Percentiles rank a stretch among this genome's conserved stretches.
Evolutionary conservation across 2,113 vertebrate species (phyloP).

Genomic region (Corydoras sp.): DNA sequence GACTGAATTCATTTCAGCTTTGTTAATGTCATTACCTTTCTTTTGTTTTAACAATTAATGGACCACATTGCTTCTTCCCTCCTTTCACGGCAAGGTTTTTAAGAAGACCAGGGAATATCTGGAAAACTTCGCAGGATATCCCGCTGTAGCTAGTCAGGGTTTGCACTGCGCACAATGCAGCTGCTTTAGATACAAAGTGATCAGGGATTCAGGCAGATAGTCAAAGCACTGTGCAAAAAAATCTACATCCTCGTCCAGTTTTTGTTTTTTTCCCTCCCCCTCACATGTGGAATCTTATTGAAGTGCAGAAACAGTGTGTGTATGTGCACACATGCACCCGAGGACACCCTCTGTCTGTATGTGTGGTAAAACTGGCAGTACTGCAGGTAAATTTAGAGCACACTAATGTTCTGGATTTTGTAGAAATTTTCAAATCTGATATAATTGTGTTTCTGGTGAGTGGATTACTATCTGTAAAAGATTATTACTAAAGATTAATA

Average conservation of each 20-base stretch:
- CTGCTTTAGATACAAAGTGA: slow-evolving; percentile 77
- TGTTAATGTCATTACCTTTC: slow-evolving; percentile 31
- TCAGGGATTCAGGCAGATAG: slow-evolving; percentile 76
- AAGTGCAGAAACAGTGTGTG: slow-evolving; percentile 60
- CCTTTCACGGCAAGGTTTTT: slow-evolving; percentile 57
- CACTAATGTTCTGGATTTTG: slow-evolving; percentile 41
- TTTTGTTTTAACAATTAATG: slow-evolving; percentile 51
- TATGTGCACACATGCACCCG: slow-evolving; percentile 58
- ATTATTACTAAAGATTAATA: too few species aligned
- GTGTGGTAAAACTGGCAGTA: slow-evolving; percentile 72
- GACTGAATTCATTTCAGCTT: slow-evolving; percentile 4
- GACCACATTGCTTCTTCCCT: slow-evolving; percentile 59
- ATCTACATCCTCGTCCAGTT: slow-evolving; percentile 55
- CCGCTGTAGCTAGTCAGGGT: slow-evolving; percentile 75
- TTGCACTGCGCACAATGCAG: slow-evolving; percentile 85
- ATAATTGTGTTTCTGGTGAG: background rate
- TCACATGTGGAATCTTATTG: slow-evolving; percentile 65
- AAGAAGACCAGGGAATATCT: slow-evolving; percentile 62
- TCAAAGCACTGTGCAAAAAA: slow-evolving; percentile 34
- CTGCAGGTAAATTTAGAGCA: slow-evolving; percentile 74
- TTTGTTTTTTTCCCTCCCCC: slow-evolving; percentile 44
- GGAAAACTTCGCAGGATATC: slow-evolving; percentile 55
- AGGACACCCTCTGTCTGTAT: slow-evolving; percentile 70
- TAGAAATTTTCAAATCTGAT: background rate
- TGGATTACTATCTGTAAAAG: too few species aligned